Evolutionary conservation across 2,888 invertebrate genomes (phyloP), one percentile per base, ranked within the genome.

Genomic region (Ligdia adustata): DNA sequence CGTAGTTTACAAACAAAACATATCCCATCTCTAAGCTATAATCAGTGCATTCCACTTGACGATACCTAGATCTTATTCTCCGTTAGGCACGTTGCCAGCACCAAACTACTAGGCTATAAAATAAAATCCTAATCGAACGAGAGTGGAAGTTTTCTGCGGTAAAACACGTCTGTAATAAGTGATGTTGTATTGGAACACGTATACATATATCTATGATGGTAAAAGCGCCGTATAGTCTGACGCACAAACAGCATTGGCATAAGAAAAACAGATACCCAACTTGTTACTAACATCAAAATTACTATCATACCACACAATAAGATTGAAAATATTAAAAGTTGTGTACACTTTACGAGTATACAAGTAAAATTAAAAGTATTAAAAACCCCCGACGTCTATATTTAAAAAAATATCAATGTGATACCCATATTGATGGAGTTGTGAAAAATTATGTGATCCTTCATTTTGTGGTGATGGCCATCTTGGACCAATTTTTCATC

Each of bases 71-170:
- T 33, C 12, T 34, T 29, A 46, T 29, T 47, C 40, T 26, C 40
- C 29, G 44, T 53, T 59, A 66, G 79, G 78, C 79, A 72, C 35
- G 51, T 59, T 77, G 79, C 79, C 79, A 79, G 69, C 65, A 35
- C 55, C 55, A 58, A 64, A 69, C 62, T 56, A 50, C 52, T 60
- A 65, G 57, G 52, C 64, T 60, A 64, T 66, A 66, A 72, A 73
- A 74, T 66, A 69, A 74, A 66, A 70, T 67, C 65, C 62, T 62
- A 67, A 65, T 64, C 57, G 60, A 55, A 56, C 51, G 57, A 44
- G 49, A 54, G 67, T 72, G 75, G 78, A 78, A 75, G 62, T 72
- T 78, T 75, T 74, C 32, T 42, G 27, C 62, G 51, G 31, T 44
- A 55, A 49, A 55, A 57, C 45, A 47, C 52, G 44, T 49, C 13